A percentile compares a stretch with the other conserved stretches of the same genome.
Conservation (phyloP, 2,797 vertebrate species). For the Sebastiscus tertius region DNA sequence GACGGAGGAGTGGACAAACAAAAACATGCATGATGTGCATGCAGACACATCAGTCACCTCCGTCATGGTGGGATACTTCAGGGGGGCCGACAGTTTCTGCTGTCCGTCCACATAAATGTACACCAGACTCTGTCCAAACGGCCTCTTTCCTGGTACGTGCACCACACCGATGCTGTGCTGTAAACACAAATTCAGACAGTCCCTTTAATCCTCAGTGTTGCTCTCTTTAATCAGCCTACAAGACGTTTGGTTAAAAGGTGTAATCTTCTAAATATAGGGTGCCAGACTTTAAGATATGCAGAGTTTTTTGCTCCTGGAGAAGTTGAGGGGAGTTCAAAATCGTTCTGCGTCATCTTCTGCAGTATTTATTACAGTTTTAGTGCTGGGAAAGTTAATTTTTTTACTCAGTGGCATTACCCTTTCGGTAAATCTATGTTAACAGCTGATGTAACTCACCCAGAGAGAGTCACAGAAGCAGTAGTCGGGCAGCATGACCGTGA, state of each 20-base stretch:
- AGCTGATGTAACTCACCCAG: conserved; percentile 86
- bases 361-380: neutral
- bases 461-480: conserved; percentile 98
- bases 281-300: neutral
- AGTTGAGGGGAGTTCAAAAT: neutral
- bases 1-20: neutral
- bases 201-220: neutral
- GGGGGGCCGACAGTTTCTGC: conserved; percentile 92
- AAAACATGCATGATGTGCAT: neutral
- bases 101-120: conserved; percentile 97
- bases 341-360: neutral
- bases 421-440: neutral
- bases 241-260: neutral
- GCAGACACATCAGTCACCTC: conserved; percentile 84
- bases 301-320: neutral
- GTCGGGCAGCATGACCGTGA: conserved; percentile 95
- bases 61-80: conserved; percentile 94
- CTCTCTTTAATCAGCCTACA: neutral
- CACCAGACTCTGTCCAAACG: conserved; percentile 95
- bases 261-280: neutral
- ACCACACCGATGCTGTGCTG: conserved; percentile 95
- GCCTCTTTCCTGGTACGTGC: conserved; percentile 95
- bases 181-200: conserved; percentile 42
- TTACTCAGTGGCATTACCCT: neutral
- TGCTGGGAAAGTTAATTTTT: neutral